phyloP scores from a whole-genome alignment of 2,797 vertebrate species.

The Brachyrhaphis roseni region DNA sequence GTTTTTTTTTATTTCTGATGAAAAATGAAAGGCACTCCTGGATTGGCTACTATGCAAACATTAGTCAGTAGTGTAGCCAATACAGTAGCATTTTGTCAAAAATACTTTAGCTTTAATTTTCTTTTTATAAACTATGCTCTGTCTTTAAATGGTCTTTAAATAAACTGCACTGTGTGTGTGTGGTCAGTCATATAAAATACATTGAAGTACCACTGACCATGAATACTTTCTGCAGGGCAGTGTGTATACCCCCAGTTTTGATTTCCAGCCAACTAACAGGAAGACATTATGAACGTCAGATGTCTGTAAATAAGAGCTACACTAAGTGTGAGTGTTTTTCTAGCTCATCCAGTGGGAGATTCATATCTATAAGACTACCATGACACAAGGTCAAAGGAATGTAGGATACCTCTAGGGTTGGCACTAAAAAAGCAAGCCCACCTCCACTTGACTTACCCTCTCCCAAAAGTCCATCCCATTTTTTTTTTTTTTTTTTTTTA shows the following conservation, averaged over 20 bases:
- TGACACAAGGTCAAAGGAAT: constrained; percentile 82
- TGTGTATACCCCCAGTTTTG: constrained; percentile 4
- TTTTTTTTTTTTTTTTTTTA: constrained; percentile 42
- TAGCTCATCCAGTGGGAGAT: constrained; percentile 25
- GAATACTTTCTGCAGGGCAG: not conserved
- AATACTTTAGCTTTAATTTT: not conserved
- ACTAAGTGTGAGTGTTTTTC: constrained; percentile 7
- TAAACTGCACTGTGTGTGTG: not conserved
- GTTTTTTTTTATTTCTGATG: too few species aligned
- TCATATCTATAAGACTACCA: constrained; percentile 60
- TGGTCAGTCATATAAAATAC: not conserved
- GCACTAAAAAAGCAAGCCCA: constrained; percentile 81
- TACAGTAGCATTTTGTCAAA: too few species aligned
- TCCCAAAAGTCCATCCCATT: constrained; percentile 62
- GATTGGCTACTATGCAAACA: too few species aligned
- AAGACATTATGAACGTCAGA: constrained; percentile 35
- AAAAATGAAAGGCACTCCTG: too few species aligned
- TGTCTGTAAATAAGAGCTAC: constrained; percentile 26
- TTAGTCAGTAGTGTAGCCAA: too few species aligned
- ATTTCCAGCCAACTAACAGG: constrained; percentile 38
- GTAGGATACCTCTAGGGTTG: constrained; percentile 80
- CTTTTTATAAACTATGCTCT: not conserved
- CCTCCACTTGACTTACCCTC: constrained; percentile 66
- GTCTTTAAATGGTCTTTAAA: not conserved
- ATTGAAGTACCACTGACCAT: not conserved